Percentiles rank a stretch among this genome's conserved stretches.
Conservation (phyloP, 2,797 vertebrate species). For the Erpetoichthys calabaricus region DNA sequence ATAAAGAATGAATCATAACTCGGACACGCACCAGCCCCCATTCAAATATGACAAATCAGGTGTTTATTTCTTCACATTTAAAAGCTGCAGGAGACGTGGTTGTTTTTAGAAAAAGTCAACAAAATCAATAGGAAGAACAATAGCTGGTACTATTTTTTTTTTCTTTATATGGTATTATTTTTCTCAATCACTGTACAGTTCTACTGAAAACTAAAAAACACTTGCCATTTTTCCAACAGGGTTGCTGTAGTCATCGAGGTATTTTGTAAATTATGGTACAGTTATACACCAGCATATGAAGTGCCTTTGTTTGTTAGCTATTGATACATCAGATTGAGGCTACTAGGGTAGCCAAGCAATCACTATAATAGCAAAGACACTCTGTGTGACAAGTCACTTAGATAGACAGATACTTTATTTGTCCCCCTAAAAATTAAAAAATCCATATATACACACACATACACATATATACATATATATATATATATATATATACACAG, state of each 20-base stretch:
- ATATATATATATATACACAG: no score
- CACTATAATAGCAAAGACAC: no score
- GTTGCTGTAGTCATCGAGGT: no score
- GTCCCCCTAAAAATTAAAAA: no score
- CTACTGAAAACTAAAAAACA: background rate
- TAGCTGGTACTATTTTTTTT: constrained; percentile 13
- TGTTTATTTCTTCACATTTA: constrained; percentile 58
- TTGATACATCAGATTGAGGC: constrained; percentile 41
- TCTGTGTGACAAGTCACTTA: no score
- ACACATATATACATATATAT: no score
- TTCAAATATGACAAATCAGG: constrained; percentile 60
- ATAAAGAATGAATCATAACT: constrained; percentile 65
- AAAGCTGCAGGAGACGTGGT: constrained; percentile 31
- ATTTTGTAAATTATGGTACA: no score
- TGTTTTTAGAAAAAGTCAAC: constrained; percentile 41
- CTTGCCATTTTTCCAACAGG: background rate
- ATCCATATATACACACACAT: no score
- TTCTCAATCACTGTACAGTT: no score
- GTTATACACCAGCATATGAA: constrained; percentile 20
- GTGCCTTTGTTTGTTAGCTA: constrained; percentile 32
- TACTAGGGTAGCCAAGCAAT: constrained; percentile 1
- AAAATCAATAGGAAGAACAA: constrained; percentile 57
- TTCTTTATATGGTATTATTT: background rate
- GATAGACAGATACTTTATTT: no score
- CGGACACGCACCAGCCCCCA: constrained; percentile 37